Conservation (phyloP, 2,888 invertebrate species). For the Heliconius sara region DNA sequence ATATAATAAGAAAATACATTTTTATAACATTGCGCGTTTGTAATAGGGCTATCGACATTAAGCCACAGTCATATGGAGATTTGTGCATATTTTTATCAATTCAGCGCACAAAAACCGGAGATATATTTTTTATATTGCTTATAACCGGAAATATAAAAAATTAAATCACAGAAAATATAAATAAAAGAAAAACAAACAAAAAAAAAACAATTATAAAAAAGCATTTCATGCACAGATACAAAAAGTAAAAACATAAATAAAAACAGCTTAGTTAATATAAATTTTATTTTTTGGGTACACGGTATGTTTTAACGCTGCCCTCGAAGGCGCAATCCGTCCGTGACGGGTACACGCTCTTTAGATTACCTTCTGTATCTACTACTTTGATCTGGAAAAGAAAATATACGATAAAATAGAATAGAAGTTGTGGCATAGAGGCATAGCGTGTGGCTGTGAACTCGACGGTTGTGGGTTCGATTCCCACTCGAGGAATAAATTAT, state of each 20-base stretch:
- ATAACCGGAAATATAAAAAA: not conserved
- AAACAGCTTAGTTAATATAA: not conserved
- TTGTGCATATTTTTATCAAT: not conserved
- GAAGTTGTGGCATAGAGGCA: too few relatives aligned
- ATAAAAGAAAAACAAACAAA: not conserved
- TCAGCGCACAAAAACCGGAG: not conserved
- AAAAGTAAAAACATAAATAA: constrained; percentile 20
- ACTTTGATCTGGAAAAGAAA: constrained; percentile 85
- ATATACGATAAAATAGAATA: not conserved
- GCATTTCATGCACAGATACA: constrained; percentile 15
- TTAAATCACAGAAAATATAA: not conserved
- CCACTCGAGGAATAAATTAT: too few relatives aligned
- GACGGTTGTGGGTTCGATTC: too few relatives aligned
- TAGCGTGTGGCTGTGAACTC: too few relatives aligned
- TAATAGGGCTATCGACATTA: not conserved
- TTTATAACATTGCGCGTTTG: too few relatives aligned
- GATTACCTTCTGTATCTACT: constrained; percentile 87
- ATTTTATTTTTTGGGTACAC: constrained; percentile 69
- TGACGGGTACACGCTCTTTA: constrained; percentile 92
- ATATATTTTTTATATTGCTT: not conserved
- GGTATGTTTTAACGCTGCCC: constrained; percentile 69
- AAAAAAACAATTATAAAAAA: not conserved
- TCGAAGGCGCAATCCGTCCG: constrained; percentile 87
- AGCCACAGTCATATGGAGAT: not conserved
- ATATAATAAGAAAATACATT: not conserved